Evolutionary conservation across 2,113 vertebrate genomes (phyloP).

Genomic region (Catharus fuscescens): DNA sequence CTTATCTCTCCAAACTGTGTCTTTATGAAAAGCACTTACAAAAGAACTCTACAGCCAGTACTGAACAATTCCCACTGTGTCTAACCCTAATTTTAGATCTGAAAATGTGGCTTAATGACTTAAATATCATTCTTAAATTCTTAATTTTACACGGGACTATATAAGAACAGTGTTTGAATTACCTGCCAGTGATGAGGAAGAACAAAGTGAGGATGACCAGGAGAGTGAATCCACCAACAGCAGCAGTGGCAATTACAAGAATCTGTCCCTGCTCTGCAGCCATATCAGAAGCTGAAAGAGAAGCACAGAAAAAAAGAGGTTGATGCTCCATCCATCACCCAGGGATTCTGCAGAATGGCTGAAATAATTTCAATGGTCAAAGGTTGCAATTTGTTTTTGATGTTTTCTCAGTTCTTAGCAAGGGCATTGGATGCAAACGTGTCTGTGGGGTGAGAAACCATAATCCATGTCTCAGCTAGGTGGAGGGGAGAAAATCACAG

Average conservation of each 20-base stretch:
- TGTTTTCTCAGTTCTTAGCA: not conserved
- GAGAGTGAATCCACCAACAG: conserved; percentile 93
- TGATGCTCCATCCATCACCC: not conserved
- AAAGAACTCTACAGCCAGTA: not conserved
- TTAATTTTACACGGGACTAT: not conserved
- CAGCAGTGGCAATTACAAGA: conserved; percentile 91
- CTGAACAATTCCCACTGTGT: not conserved
- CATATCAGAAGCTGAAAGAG: conserved; percentile 88
- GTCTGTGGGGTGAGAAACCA: not conserved
- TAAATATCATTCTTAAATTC: not conserved
- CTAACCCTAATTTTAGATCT: not conserved
- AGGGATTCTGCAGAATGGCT: not conserved
- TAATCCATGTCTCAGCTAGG: not conserved
- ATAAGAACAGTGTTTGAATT: conserved; percentile 35
- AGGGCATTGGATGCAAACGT: accelerated
- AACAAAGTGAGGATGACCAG: conserved; percentile 94
- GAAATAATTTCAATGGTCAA: not conserved
- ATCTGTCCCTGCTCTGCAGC: conserved; percentile 93
- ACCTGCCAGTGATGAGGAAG: conserved; percentile 96
- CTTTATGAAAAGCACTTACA: not conserved
- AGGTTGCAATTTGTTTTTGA: not conserved
- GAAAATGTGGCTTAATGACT: not conserved
- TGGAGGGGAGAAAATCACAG: not conserved
- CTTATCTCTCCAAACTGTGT: not conserved
- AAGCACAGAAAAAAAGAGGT: not conserved